Conservation (phyloP, 2,888 invertebrate genomes). For the Magallana nippona region DNA sequence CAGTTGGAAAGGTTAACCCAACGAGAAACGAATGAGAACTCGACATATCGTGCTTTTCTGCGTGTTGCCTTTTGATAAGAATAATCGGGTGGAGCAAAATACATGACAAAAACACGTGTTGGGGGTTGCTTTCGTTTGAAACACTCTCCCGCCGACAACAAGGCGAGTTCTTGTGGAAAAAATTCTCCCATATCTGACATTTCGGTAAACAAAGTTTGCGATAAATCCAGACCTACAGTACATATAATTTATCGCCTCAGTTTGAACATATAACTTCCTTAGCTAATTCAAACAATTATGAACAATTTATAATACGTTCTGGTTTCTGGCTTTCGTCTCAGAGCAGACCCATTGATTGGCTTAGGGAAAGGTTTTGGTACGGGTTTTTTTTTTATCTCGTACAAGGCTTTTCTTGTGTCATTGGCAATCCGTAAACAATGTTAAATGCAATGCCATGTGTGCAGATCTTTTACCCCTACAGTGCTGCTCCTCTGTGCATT, state of each 20-base stretch:
- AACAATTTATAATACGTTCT: neutral
- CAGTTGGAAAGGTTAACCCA: slow-evolving; percentile 19
- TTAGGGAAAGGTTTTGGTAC: neutral
- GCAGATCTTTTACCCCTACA: neutral
- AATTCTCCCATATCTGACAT: neutral
- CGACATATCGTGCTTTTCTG: slow-evolving; percentile 12
- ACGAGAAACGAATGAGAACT: neutral
- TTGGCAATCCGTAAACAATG: neutral
- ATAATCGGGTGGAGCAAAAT: neutral
- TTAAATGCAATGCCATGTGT: slow-evolving; percentile 1
- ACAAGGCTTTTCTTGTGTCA: neutral
- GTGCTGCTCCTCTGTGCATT: neutral
- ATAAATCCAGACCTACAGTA: neutral
- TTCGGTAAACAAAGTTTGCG: slow-evolving; percentile 9
- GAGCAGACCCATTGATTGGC: neutral
- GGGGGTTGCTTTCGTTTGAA: neutral
- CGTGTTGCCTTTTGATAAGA: slow-evolving; percentile 16
- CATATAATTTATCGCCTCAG: neutral
- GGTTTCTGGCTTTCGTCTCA: neutral
- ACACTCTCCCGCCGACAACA: neutral
- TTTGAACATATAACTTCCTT: neutral
- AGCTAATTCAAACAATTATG: slow-evolving; percentile 4
- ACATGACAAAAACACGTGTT: slow-evolving; percentile 18
- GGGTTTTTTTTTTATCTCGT: neutral
- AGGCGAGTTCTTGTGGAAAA: neutral